phyloP scores from a whole-genome alignment of 2,888 invertebrate species.

The Melanostoma scalare region DNA sequence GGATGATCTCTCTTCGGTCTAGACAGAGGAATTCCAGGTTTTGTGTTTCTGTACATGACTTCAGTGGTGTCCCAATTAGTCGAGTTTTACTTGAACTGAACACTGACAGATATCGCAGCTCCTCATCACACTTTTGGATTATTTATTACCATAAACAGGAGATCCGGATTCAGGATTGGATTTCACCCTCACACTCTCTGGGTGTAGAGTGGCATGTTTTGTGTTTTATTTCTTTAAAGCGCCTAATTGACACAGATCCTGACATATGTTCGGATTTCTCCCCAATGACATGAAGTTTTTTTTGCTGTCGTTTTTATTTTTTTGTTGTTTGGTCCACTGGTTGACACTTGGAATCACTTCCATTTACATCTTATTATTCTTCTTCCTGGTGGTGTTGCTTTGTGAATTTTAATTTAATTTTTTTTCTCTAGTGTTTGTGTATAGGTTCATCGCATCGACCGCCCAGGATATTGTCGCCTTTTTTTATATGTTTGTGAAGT shows the following conservation, averaged over 20 bases:
- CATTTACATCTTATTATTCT: constrained; percentile 47
- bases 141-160: constrained; percentile 67
- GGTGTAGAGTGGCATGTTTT: constrained; percentile 37
- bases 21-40: constrained; percentile 56
- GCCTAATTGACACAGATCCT: constrained; percentile 73
- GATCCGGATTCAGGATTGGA: constrained; percentile 62
- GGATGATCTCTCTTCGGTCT: constrained; percentile 30
- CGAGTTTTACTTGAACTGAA: constrained; percentile 59
- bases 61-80: constrained; percentile 67
- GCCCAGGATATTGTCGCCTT: constrained; percentile 70
- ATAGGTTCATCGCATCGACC: constrained; percentile 59
- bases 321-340: constrained; percentile 53
- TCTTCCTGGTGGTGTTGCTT: constrained; percentile 45
- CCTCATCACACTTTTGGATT: constrained; percentile 68
- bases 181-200: constrained; percentile 55
- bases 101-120: constrained; percentile 56
- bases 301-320: constrained; percentile 4
- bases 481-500: constrained; percentile 27
- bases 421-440: constrained; percentile 9
- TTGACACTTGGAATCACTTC: constrained; percentile 61
- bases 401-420: constrained; percentile 68
- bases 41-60: constrained; percentile 34
- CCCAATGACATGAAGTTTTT: constrained; percentile 56
- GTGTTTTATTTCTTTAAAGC: constrained; percentile 67
- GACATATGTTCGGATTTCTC: constrained; percentile 70